phyloP scores from a whole-genome alignment of 2,113 vertebrate species.

The Mesoclemmys tuberculata region DNA sequence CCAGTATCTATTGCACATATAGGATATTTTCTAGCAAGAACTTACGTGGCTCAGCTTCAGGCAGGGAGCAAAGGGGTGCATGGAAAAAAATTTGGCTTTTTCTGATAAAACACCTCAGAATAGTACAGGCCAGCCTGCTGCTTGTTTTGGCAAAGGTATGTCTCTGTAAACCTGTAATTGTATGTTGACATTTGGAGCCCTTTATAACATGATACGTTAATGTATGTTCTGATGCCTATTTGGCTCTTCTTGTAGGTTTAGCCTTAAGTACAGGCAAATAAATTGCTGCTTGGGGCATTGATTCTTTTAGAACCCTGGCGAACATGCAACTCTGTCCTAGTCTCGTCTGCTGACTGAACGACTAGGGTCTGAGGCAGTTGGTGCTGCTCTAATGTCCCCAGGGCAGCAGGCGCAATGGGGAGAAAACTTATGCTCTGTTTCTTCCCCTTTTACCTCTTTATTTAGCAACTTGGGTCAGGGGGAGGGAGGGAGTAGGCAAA shows the following conservation, averaged over 20 bases:
- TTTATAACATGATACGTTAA: constrained; percentile 15
- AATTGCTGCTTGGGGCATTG: constrained; percentile 15
- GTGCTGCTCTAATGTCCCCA: not conserved
- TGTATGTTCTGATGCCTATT: not conserved
- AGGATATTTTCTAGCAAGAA: not conserved
- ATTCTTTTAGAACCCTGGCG: constrained; percentile 16
- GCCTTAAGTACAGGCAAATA: constrained; percentile 37
- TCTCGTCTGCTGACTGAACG: not conserved
- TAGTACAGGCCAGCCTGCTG: constrained; percentile 1
- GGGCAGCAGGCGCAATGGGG: not conserved
- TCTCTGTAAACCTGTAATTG: constrained; percentile 32
- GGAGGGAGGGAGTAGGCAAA: not conserved
- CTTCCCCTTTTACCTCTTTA: not conserved
- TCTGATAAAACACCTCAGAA: not conserved
- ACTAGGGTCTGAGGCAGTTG: constrained; percentile 6
- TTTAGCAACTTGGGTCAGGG: not conserved
- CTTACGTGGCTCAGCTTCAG: not conserved
- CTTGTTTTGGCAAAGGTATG: constrained; percentile 20
- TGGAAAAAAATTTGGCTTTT: not conserved
- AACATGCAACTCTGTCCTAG: not conserved
- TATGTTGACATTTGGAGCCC: not conserved
- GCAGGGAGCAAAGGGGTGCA: not conserved
- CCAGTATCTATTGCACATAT: not conserved
- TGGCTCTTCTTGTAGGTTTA: constrained; percentile 15
- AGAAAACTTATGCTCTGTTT: not conserved